Conservation (phyloP, 2,797 vertebrate species). For the Chanos chanos region DNA sequence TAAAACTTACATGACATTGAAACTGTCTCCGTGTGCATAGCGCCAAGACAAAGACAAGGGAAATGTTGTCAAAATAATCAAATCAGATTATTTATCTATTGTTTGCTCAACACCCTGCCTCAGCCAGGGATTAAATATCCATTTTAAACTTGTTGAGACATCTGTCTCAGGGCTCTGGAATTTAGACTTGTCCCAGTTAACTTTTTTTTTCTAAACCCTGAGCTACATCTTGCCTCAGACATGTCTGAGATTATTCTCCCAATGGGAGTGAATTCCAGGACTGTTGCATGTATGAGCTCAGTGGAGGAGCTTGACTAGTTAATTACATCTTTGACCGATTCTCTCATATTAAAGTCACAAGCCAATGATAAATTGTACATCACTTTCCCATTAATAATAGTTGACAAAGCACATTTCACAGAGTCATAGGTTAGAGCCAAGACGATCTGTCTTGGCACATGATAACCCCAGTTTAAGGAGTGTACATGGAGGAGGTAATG, state of each 20-base stretch:
- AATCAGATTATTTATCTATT: constrained; percentile 45
- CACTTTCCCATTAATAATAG: too few species aligned
- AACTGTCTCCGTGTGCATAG: constrained; percentile 21
- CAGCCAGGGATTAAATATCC: constrained; percentile 30
- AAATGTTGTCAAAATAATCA: constrained; percentile 31
- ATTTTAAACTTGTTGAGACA: constrained; percentile 41
- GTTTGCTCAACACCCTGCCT: constrained; percentile 42
- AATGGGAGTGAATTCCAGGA: constrained; percentile 39
- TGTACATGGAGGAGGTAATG: too few species aligned
- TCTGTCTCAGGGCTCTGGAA: constrained; percentile 48
- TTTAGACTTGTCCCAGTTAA: constrained; percentile 20
- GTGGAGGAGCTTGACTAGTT: too few species aligned
- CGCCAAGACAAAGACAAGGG: constrained; percentile 40
- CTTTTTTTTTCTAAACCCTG: constrained; percentile 12
- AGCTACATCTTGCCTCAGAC: constrained; percentile 33
- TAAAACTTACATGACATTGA: constrained; percentile 30
- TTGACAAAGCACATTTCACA: too few species aligned
- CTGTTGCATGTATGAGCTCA: constrained; percentile 14
- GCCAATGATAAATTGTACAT: constrained; percentile 5
- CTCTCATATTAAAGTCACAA: constrained; percentile 18
- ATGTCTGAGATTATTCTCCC: constrained; percentile 40
- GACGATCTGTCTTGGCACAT: too few species aligned
- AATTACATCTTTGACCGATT: constrained; percentile 27
- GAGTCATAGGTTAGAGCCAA: too few species aligned
- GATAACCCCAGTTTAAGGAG: too few species aligned